phyloP scores from a whole-genome alignment of 1,140 invertebrate genomes.

The Tetraneura akinire region DNA sequence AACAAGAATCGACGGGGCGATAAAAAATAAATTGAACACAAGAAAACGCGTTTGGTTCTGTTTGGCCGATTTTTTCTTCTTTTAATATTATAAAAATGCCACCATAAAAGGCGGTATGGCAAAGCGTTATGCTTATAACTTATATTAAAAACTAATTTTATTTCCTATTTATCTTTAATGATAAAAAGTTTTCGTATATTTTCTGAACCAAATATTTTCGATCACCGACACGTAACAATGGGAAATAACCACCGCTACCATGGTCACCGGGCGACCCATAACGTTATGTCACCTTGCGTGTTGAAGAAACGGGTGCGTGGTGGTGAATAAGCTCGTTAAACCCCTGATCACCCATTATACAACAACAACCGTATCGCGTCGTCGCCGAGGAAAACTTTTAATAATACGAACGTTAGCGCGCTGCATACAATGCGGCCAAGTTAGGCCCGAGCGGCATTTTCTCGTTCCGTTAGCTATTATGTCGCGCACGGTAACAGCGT shows the following conservation, averaged over 20 bases:
- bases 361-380: not conserved
- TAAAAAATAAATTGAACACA: not conserved
- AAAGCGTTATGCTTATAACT: not conserved
- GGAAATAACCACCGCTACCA: not conserved
- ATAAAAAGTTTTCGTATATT: not conserved
- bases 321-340: not conserved
- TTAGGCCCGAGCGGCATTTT: not conserved
- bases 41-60: not conserved
- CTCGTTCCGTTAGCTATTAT: constrained; percentile 4
- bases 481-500: too few relatives aligned
- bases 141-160: too few relatives aligned
- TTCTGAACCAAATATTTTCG: not conserved
- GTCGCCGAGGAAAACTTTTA: not conserved
- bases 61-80: not conserved
- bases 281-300: too few relatives aligned
- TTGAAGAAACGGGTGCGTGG: not conserved
- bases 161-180: not conserved
- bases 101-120: not conserved
- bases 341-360: not conserved
- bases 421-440: not conserved
- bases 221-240: not conserved
- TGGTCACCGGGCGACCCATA: not conserved
- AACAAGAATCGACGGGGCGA: not conserved
- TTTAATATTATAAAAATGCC: not conserved
- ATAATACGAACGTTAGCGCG: not conserved